Conservation (phyloP, 2,797 vertebrate species). For the Molossus alvarezi region DNA sequence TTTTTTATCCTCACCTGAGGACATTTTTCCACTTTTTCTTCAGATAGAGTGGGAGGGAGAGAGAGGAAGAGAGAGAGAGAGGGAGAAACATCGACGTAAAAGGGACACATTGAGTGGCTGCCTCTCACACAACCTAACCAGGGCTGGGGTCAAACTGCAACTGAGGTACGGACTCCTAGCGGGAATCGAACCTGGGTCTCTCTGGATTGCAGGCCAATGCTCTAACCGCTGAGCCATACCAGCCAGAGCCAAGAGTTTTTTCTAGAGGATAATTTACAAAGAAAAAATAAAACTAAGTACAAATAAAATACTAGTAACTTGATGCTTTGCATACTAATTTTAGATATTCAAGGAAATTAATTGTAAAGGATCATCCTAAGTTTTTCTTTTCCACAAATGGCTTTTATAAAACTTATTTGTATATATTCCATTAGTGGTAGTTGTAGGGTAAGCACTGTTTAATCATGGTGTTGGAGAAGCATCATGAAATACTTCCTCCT, state of each 20-base stretch:
- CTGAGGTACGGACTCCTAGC: too few relatives aligned
- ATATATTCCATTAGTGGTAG: background rate
- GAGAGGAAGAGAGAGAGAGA: too few relatives aligned
- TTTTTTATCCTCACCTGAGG: too few relatives aligned
- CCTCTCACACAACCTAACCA: too few relatives aligned
- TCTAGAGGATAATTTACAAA: conserved; percentile 23
- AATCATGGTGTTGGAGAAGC: background rate
- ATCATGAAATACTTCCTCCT: background rate
- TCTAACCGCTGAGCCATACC: too few relatives aligned
- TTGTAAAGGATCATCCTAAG: background rate
- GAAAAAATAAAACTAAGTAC: background rate
- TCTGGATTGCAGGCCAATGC: too few relatives aligned
- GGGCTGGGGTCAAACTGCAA: too few relatives aligned
- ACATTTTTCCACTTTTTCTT: too few relatives aligned
- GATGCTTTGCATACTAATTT: background rate
- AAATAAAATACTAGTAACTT: background rate
- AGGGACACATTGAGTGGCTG: too few relatives aligned
- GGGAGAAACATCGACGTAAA: too few relatives aligned
- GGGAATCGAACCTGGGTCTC: too few relatives aligned
- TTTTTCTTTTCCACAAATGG: conserved; percentile 35
- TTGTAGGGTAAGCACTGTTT: background rate
- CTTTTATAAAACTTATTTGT: background rate
- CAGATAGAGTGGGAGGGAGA: too few relatives aligned
- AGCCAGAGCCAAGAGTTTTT: background rate
- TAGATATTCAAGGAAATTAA: background rate